Evolutionary conservation across 2,797 vertebrate genomes (phyloP).

Genomic region (Syngnathus rostellatus): DNA sequence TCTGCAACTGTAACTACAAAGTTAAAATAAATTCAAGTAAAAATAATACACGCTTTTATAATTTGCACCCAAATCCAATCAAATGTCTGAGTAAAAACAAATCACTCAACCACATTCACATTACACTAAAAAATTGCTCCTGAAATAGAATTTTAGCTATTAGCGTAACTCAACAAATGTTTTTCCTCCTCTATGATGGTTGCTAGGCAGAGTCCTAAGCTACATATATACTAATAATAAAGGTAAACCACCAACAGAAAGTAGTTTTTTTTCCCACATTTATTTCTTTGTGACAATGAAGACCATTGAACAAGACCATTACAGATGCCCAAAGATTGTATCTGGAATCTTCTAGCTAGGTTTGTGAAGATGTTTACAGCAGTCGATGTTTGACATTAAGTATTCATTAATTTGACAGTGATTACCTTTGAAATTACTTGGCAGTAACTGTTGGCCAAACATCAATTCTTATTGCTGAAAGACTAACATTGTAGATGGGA

Average conservation of each 20-base stretch:
- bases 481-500: neutral
- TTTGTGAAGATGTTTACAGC: neutral
- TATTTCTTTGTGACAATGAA: neutral
- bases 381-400: neutral
- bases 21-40: neutral
- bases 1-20: neutral
- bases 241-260: too few species aligned
- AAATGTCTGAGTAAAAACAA: neutral
- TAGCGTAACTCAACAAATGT: too few species aligned
- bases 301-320: neutral
- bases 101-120: neutral
- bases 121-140: too few species aligned
- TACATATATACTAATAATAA: too few species aligned
- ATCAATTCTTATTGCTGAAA: constrained; percentile 2
- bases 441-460: neutral
- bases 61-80: neutral
- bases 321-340: neutral
- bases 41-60: neutral
- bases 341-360: too few species aligned
- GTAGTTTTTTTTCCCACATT: neutral
- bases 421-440: neutral
- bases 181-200: too few species aligned
- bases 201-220: too few species aligned
- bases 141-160: too few species aligned
- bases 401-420: too few species aligned